Percentiles rank a stretch among this genome's conserved stretches.
Conservation (phyloP, 2,113 vertebrate genomes). For the Vulpes lagopus region DNA sequence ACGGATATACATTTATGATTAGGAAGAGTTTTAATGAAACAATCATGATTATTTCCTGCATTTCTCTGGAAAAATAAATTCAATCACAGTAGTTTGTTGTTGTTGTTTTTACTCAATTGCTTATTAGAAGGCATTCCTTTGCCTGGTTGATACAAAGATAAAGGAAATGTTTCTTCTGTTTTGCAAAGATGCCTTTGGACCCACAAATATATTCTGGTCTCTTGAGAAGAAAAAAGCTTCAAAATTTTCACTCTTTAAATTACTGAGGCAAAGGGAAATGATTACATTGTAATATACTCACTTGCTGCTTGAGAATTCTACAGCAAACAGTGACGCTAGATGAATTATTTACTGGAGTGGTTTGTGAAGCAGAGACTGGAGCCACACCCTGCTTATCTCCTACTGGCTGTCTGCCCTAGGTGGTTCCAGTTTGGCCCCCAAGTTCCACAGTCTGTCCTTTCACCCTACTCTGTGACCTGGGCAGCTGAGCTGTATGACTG, state of each 20-base stretch:
- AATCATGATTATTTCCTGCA: slow-evolving; percentile 84
- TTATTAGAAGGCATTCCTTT: slow-evolving; percentile 75
- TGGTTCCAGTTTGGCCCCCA: neutral
- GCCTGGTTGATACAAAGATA: slow-evolving; percentile 73
- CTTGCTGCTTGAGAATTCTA: slow-evolving; percentile 4
- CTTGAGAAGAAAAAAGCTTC: slow-evolving; percentile 71
- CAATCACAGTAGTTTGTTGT: slow-evolving; percentile 69
- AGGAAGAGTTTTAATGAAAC: slow-evolving; percentile 82
- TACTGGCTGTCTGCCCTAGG: neutral
- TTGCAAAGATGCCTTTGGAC: slow-evolving; percentile 80
- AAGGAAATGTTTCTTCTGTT: slow-evolving; percentile 82
- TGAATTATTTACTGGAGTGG: neutral
- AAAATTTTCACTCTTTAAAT: slow-evolving; percentile 60
- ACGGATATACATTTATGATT: slow-evolving; percentile 62
- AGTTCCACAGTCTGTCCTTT: neutral
- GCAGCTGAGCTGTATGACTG: neutral
- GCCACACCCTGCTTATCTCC: neutral
- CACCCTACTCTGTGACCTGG: neutral
- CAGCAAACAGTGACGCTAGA: neutral
- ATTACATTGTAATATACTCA: slow-evolving; percentile 10
- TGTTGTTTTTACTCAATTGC: slow-evolving; percentile 72
- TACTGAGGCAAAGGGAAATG: slow-evolving; percentile 67
- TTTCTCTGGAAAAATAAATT: slow-evolving; percentile 87
- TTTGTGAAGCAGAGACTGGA: neutral
- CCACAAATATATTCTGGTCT: slow-evolving; percentile 79